Percentiles rank a stretch among this genome's conserved stretches.
phyloP scores from a whole-genome alignment of 2,797 vertebrate species.

The Pangasius krempfi region DNA sequence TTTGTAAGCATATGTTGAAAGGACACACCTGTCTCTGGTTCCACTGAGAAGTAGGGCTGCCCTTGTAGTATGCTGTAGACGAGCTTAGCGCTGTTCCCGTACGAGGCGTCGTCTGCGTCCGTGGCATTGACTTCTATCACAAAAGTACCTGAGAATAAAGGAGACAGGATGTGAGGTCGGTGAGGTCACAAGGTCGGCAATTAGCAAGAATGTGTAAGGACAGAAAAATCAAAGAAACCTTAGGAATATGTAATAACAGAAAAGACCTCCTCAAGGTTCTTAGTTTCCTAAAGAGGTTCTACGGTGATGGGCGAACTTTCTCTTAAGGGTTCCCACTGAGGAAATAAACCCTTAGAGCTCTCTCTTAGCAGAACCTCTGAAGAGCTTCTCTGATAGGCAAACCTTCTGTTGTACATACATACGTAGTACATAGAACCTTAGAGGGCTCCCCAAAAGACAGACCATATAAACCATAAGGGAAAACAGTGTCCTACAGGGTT shows the following conservation, averaged over 20 bases:
- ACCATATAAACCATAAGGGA: neutral
- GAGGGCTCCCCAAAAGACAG: neutral
- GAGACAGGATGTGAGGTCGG: neutral
- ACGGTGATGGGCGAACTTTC: neutral
- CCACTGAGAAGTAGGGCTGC: conserved; percentile 86
- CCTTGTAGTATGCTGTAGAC: conserved; percentile 86
- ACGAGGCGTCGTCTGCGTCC: conserved; percentile 83
- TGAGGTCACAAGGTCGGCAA: neutral
- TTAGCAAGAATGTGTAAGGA: neutral
- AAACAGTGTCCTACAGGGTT: neutral
- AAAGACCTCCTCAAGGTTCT: neutral
- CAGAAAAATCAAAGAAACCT: neutral
- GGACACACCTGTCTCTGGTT: conserved; percentile 81
- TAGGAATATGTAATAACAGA: neutral
- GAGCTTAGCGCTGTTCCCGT: conserved; percentile 84
- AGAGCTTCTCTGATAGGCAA: neutral
- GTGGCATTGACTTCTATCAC: conserved; percentile 84
- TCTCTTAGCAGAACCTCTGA: neutral
- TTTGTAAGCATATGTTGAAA: conserved; percentile 41
- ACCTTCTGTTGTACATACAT: neutral
- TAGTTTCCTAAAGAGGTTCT: neutral
- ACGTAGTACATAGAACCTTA: neutral
- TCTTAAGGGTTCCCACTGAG: neutral
- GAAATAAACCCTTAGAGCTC: neutral
- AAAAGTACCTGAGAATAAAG: conserved; percentile 74